phyloP scores from a whole-genome alignment of 2,888 invertebrate species.

The Tipula lateralis region DNA sequence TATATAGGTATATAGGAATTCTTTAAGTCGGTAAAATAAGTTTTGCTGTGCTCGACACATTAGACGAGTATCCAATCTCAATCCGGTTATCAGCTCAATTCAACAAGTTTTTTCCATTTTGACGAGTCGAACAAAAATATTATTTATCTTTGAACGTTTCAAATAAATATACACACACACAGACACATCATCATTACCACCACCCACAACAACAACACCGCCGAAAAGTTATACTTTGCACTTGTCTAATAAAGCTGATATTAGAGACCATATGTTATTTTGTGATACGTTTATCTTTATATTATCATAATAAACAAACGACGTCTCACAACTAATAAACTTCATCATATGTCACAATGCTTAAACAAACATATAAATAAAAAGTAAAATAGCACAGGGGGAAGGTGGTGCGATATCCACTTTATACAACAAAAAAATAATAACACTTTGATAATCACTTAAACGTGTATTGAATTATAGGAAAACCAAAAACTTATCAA shows the following conservation, averaged over 20 bases:
- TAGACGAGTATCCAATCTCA: not conserved
- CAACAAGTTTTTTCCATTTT: not conserved
- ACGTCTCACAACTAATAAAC: conserved; percentile 25
- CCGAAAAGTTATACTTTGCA: not conserved
- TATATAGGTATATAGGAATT: no score
- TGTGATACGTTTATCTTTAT: conserved; percentile 5
- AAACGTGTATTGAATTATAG: not conserved
- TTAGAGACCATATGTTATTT: not conserved
- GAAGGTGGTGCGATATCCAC: not conserved
- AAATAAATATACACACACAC: not conserved
- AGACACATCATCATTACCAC: no score
- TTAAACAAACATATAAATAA: conserved; percentile 2
- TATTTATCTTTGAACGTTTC: not conserved
- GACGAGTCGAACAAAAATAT: not conserved
- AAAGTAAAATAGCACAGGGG: not conserved
- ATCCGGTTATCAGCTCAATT: not conserved
- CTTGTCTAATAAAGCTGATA: conserved; percentile 14
- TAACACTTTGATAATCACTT: not conserved
- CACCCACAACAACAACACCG: not conserved
- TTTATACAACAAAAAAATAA: not conserved
- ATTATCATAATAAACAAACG: conserved; percentile 11
- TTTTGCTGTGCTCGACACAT: no score
- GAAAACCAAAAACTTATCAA: not conserved
- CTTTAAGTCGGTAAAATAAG: no score
- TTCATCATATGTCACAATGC: conserved; percentile 27